Percentiles rank a stretch among this genome's conserved stretches.
These are phyloP conservation scores for Chiroxiphia lanceolata DNA, from an alignment of 2,797 vertebrate species.

Conservation along the genomic window DNA sequence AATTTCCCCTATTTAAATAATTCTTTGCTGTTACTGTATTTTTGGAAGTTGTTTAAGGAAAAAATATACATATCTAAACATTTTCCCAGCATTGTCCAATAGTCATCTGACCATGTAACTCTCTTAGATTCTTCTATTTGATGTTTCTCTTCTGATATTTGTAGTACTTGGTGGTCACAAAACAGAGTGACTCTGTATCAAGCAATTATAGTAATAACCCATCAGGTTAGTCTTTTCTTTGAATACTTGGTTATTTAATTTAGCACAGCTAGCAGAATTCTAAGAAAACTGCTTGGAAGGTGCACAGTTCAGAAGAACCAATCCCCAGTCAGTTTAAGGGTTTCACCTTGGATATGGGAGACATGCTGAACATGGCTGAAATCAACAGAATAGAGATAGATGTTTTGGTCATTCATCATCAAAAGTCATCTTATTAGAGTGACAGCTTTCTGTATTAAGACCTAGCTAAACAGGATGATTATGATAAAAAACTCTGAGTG, in stretches of 20 bases:
- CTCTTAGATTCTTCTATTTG: not conserved
- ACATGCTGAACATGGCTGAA: not conserved
- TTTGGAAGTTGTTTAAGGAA: not conserved
- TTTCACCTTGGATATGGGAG: not conserved
- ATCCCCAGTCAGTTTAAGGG: not conserved
- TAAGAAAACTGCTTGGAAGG: not conserved
- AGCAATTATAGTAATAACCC: not conserved
- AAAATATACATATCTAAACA: not conserved
- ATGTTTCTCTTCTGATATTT: not conserved
- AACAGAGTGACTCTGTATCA: not conserved
- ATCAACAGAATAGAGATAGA: not conserved
- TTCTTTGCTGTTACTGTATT: not conserved
- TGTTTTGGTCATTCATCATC: not conserved
- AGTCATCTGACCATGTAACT: not conserved
- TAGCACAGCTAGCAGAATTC: not conserved
- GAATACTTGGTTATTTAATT: not conserved
- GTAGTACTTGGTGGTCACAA: not conserved
- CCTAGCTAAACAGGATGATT: not conserved
- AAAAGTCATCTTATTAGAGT: not conserved
- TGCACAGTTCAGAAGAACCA: not conserved
- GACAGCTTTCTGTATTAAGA: not conserved
- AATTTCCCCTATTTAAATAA: not conserved
- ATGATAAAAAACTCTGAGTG: not conserved
- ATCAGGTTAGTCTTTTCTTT: not conserved
- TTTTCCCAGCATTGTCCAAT: not conserved